Evolutionary conservation across 2,113 vertebrate species (phyloP), one percentile per base, ranked within the genome.

Genomic region (Sylvilagus bachmani): DNA sequence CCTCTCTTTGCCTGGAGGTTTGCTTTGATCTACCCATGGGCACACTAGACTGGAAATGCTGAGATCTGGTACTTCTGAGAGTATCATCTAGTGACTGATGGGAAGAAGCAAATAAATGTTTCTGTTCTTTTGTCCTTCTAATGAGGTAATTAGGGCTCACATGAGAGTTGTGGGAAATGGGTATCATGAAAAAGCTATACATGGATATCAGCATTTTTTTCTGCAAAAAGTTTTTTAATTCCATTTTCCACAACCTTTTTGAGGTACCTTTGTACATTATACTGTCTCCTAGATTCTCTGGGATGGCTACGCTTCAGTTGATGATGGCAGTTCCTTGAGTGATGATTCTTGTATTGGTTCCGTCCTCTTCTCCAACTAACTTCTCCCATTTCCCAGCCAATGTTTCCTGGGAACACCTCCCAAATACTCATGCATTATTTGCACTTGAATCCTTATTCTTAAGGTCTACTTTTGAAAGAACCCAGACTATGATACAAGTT

Each of bases 401-500:
- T 75, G 27, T 93, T 93, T 61, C 36, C 51, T 67, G 4, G 70
- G 5, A 66, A 66, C 51, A 44, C 33, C 13, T 51, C 44, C 58
- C 19, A 75, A 95, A 85, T 14, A 58, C 6, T 58, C 55, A 58
- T 66, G 91, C 83, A 75, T 94, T 49, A 85, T 19, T 70, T 86
- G 16, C 22, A 36, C 13, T 91, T 88, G 1, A 89, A 86, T 55
- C 55, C 71, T 89, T 51, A 64, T 93, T 44, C 81, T 91, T 1
- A 21, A 90, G 53, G 5, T 81, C 61, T 89, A 70, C 22, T 90
- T 84, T 90, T 86, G 31, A 95, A 83, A 51, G 51, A 80, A 64
- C 2, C 29, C 22, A 81, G 21, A 74, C 29, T 80, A 62, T 86
- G 31, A 82, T 70, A 89, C 25, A 62, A 49, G 19, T 89, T 24